phyloP scores from a whole-genome alignment of 2,797 vertebrate species.

The Remorina albescens region DNA sequence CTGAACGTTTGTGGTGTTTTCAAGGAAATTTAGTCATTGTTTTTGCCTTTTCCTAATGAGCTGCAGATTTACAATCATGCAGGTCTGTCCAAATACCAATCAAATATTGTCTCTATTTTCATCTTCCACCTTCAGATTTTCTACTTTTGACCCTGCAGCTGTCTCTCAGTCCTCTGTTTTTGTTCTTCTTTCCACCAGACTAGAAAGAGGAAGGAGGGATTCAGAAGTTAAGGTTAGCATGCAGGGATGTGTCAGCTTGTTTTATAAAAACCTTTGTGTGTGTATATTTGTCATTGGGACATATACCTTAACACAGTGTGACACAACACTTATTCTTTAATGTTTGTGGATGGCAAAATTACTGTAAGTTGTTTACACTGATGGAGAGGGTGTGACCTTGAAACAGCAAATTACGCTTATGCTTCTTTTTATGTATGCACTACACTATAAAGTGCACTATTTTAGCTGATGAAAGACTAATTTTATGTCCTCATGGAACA shows the following conservation, averaged over 20 bases:
- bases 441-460: background rate
- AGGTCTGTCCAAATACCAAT: conserved; percentile 1
- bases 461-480: background rate
- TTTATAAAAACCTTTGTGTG: conserved; percentile 18
- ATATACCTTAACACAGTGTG: conserved; percentile 7
- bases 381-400: background rate
- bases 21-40: conserved; percentile 18
- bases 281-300: background rate
- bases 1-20: conserved; percentile 10
- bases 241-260: conserved; percentile 55
- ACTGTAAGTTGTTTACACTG: background rate
- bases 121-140: conserved; percentile 14
- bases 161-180: conserved; percentile 16
- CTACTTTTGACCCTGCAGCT: conserved; percentile 44
- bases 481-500: background rate
- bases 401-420: background rate
- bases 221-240: conserved; percentile 38
- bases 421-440: background rate
- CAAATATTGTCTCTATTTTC: conserved; percentile 6
- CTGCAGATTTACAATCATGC: conserved; percentile 4
- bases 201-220: conserved; percentile 64
- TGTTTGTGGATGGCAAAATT: background rate
- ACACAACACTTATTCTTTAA: background rate
- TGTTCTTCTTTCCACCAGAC: conserved; percentile 58
- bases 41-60: conserved; percentile 20